These are phyloP conservation scores for Scolopax bukidnonensis DNA, from an alignment of 2,797 vertebrate genomes.

Conservation along the genomic window DNA sequence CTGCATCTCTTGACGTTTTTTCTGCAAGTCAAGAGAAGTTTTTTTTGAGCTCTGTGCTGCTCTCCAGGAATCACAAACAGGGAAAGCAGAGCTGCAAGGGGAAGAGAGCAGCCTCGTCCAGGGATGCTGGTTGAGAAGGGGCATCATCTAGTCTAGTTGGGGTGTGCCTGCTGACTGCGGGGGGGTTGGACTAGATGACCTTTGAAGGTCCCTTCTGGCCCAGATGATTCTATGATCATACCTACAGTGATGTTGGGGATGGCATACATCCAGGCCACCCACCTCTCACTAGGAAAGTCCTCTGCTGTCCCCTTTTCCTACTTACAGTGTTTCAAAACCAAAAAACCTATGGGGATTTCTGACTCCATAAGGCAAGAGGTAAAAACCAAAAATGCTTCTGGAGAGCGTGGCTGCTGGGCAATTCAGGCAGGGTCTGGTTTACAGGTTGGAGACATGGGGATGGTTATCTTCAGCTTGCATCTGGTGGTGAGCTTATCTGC, in stretches of 20 bases:
- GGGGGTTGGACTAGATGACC: no score
- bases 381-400: not conserved
- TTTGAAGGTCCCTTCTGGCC: no score
- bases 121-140: not conserved
- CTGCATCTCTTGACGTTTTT: not conserved
- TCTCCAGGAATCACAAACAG: not conserved
- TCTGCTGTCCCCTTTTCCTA: not conserved
- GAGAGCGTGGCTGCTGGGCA: not conserved
- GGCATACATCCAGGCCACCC: not conserved
- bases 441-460: fast-evolving
- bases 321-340: not conserved
- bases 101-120: not conserved
- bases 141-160: no score
- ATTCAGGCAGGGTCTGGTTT: not conserved
- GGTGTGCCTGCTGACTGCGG: no score
- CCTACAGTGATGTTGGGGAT: not conserved
- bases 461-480: not conserved
- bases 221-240: no score
- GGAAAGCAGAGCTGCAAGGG: not conserved
- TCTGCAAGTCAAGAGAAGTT: not conserved
- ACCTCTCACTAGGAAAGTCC: not conserved
- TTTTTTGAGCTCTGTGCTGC: not conserved
- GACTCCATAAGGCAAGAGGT: not conserved
- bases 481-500: not conserved
- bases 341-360: not conserved